These are phyloP conservation scores for Eidolon helvum DNA, from an alignment of 2,113 vertebrate species.

Conservation along the genomic window DNA sequence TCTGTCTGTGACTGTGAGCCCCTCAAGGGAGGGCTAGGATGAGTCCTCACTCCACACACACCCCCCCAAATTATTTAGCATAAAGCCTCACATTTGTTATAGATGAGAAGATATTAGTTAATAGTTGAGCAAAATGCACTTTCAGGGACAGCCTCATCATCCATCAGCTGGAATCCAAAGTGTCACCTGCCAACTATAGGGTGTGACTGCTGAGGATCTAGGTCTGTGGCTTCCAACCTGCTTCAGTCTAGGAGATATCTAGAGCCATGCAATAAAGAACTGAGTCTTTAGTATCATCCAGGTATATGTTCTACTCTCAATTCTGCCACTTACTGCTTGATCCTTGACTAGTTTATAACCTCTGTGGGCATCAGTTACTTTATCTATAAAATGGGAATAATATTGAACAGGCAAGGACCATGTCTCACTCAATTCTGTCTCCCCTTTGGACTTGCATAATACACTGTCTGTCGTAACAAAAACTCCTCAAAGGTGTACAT, in stretches of 20 bases:
- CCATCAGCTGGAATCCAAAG: not conserved
- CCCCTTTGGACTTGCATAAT: slow-evolving; percentile 9
- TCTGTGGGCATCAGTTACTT: not conserved
- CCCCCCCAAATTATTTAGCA: not conserved
- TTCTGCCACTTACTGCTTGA: slow-evolving; percentile 3
- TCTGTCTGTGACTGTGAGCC: not conserved
- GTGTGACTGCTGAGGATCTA: not conserved
- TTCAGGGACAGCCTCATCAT: not conserved
- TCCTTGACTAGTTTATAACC: slow-evolving; percentile 9
- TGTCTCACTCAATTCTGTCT: not conserved
- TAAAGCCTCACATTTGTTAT: not conserved
- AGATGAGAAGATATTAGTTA: not conserved
- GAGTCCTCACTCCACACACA: not conserved
- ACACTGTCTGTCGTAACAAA: not conserved
- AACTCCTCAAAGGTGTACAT: not conserved
- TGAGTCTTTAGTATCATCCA: not conserved
- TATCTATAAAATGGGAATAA: not conserved
- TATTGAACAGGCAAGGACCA: not conserved
- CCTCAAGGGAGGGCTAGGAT: not conserved
- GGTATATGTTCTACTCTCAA: not conserved
- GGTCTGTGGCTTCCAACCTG: not conserved
- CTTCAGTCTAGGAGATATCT: not conserved
- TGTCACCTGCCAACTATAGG: not conserved
- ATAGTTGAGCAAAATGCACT: not conserved
- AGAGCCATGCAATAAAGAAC: not conserved